Conservation (phyloP, 1,140 invertebrate genomes). For the Coboldia fuscipes region DNA sequence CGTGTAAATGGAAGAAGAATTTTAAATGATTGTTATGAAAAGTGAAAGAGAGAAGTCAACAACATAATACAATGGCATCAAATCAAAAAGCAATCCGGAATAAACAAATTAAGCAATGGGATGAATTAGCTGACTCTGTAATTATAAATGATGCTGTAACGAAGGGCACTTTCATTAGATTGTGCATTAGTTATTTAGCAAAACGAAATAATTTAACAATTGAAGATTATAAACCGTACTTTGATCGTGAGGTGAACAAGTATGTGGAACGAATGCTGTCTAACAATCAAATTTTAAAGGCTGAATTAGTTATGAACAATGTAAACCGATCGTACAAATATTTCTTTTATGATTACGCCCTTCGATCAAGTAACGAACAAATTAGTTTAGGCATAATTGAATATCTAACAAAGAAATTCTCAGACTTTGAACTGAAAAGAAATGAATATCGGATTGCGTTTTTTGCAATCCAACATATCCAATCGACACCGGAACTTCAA, state of each 20-base stretch:
- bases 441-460: slow-evolving; percentile 11
- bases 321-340: slow-evolving; percentile 14
- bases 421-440: slow-evolving; percentile 11
- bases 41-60: too few species aligned
- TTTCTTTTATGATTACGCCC: slow-evolving; percentile 17
- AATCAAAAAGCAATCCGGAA: too few species aligned
- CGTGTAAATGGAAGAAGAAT: too few species aligned
- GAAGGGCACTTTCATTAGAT: slow-evolving; percentile 17
- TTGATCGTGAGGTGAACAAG: slow-evolving; percentile 16
- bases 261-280: slow-evolving; percentile 17
- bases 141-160: slow-evolving; percentile 20
- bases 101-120: slow-evolving; percentile 1
- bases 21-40: too few species aligned
- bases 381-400: slow-evolving; percentile 14
- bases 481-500: too few species aligned
- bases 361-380: slow-evolving; percentile 13
- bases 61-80: too few species aligned
- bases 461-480: too few species aligned
- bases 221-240: slow-evolving; percentile 12
- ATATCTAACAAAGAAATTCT: slow-evolving; percentile 11
- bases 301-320: slow-evolving; percentile 15
- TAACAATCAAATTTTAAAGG: slow-evolving; percentile 17
- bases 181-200: slow-evolving; percentile 16
- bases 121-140: slow-evolving; percentile 7
- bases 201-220: slow-evolving; percentile 11